These are phyloP conservation scores for Potamarius usumacintae DNA, from an alignment of 2,113 vertebrate genomes.

Conservation along the genomic window DNA sequence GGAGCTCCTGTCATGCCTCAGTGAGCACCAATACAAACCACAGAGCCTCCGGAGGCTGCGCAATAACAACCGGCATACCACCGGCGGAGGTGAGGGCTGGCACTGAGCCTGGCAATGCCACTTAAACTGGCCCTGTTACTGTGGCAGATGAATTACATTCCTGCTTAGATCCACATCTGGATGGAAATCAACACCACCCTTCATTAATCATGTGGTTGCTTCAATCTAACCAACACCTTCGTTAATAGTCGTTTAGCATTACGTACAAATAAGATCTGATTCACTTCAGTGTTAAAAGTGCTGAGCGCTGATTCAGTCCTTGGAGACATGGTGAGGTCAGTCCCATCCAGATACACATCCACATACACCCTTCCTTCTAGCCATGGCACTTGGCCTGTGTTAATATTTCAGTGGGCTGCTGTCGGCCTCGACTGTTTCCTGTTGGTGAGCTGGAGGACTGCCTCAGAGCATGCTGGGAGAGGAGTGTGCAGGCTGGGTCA, in stretches of 20 bases:
- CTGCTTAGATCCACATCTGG: not conserved
- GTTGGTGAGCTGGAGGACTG: slow-evolving; percentile 52
- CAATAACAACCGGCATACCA: slow-evolving; percentile 25
- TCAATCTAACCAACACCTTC: not conserved
- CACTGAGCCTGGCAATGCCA: slow-evolving; percentile 17
- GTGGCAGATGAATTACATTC: not conserved
- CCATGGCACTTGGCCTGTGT: slow-evolving; percentile 55
- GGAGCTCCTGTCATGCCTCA: slow-evolving; percentile 55
- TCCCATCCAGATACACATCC: slow-evolving; percentile 15
- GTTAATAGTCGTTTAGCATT: not conserved
- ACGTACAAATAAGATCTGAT: not conserved
- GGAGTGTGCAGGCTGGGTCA: slow-evolving; percentile 58
- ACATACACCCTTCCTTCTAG: slow-evolving; percentile 42
- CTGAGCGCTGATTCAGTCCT: slow-evolving; percentile 26
- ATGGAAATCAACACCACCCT: not conserved
- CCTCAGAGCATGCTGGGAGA: slow-evolving; percentile 50
- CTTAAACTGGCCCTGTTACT: not conserved
- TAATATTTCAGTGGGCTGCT: slow-evolving; percentile 59
- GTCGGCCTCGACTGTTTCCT: slow-evolving; percentile 66
- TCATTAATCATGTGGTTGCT: not conserved
- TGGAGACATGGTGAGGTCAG: slow-evolving; percentile 11
- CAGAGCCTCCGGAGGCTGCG: slow-evolving; percentile 48
- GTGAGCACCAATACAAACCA: slow-evolving; percentile 52
- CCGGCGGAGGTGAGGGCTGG: slow-evolving; percentile 25
- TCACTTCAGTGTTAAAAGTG: not conserved